phyloP scores from a whole-genome alignment of 1,140 invertebrate species.

The Drosophila arizonae region DNA sequence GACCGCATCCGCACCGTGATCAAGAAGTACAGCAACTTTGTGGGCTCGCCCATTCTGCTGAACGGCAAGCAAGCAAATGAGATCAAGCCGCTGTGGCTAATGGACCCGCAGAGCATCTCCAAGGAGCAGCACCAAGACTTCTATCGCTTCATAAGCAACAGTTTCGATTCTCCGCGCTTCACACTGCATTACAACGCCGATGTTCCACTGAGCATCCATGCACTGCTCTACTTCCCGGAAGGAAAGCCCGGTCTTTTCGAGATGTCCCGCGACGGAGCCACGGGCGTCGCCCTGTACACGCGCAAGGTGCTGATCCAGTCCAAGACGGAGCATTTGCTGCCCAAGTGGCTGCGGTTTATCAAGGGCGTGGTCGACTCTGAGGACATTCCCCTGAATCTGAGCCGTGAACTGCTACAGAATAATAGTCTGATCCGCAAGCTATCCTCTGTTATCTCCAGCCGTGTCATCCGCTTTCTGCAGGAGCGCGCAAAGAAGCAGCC shows the following conservation, averaged over 20 bases:
- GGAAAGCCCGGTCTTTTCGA: slow-evolving; percentile 95
- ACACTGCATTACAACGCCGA: slow-evolving; percentile 94
- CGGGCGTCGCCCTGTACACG: slow-evolving; percentile 94
- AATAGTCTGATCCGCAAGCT: slow-evolving; percentile 94
- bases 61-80: slow-evolving; percentile 94
- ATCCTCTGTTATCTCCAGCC: slow-evolving; percentile 91
- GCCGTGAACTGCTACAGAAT: slow-evolving; percentile 97
- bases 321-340: slow-evolving; percentile 94
- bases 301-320: slow-evolving; percentile 95
- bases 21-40: slow-evolving; percentile 98
- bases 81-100: slow-evolving; percentile 96
- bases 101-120: slow-evolving; percentile 94
- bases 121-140: slow-evolving; percentile 95
- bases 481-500: slow-evolving; percentile 93
- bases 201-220: slow-evolving; percentile 94
- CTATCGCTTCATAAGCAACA: slow-evolving; percentile 93
- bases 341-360: slow-evolving; percentile 96
- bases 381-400: slow-evolving; percentile 98
- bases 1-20: slow-evolving; percentile 92
- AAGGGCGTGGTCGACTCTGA: slow-evolving; percentile 99
- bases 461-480: slow-evolving; percentile 93
- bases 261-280: slow-evolving; percentile 91
- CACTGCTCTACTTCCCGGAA: slow-evolving; percentile 96
- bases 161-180: slow-evolving; percentile 93
- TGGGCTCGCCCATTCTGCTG: slow-evolving; percentile 95